Evolutionary conservation across 1,140 invertebrate genomes (phyloP).

Genomic region (Scaptomyza montana): DNA sequence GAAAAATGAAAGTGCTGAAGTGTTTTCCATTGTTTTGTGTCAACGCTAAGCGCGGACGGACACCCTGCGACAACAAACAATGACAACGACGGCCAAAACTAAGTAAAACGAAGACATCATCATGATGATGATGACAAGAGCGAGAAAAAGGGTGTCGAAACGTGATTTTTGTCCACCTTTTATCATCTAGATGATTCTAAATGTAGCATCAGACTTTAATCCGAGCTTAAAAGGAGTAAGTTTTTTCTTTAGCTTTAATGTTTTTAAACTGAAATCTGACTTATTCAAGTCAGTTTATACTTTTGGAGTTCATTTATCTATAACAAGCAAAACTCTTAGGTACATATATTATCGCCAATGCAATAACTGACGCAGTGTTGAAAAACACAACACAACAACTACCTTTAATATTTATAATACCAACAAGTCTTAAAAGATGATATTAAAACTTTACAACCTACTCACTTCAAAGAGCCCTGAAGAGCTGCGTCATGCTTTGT

Average conservation of each 20-base stretch:
- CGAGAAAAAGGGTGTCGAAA: conserved; percentile 15
- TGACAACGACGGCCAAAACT: conserved; percentile 11
- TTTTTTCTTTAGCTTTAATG: no score
- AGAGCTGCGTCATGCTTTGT: conserved; percentile 6
- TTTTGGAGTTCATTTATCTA: no score
- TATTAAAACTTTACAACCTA: no score
- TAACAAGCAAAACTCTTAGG: no score
- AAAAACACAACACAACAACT: no score
- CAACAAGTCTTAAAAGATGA: no score
- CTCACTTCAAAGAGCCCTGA: background rate
- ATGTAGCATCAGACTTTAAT: background rate
- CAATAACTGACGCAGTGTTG: no score
- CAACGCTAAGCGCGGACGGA: conserved; percentile 54
- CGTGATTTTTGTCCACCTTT: background rate
- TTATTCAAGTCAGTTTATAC: no score
- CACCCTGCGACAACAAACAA: conserved; percentile 29
- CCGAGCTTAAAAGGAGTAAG: no score
- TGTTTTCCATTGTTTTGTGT: conserved; percentile 71
- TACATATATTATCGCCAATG: no score
- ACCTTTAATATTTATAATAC: no score
- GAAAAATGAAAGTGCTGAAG: conserved; percentile 77
- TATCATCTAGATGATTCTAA: background rate
- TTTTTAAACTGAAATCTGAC: no score
- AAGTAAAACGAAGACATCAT: conserved; percentile 14
- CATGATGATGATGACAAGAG: conserved; percentile 12